Percentiles rank a stretch among this genome's conserved stretches.
These are phyloP conservation scores for Chamaea fasciata DNA, from an alignment of 2,113 vertebrate genomes.

Conservation along the genomic window DNA sequence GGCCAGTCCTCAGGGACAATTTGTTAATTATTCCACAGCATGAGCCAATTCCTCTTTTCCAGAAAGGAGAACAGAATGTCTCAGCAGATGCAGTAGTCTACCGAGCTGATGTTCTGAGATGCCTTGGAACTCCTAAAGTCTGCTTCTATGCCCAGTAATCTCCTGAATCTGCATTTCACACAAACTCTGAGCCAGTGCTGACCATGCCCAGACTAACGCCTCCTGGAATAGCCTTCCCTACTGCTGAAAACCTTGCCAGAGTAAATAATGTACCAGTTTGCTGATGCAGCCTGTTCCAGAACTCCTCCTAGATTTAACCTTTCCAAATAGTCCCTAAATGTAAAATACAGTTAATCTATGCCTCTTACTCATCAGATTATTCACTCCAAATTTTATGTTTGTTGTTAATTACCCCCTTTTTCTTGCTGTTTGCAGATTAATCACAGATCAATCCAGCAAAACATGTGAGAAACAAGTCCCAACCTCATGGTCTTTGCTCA, in stretches of 20 bases:
- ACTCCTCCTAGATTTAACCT: constrained; percentile 27
- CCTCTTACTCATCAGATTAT: not conserved
- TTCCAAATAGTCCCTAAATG: constrained; percentile 2
- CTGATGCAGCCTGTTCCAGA: constrained; percentile 51
- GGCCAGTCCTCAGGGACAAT: constrained; percentile 17
- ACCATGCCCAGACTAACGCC: constrained; percentile 48
- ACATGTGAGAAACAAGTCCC: not conserved
- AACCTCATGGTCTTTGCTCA: not conserved
- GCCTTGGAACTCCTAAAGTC: constrained; percentile 1
- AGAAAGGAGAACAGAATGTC: constrained; percentile 12
- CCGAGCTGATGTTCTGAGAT: not conserved
- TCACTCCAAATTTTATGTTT: not conserved
- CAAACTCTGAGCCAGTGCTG: constrained; percentile 31
- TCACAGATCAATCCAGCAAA: not conserved
- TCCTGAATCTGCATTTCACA: constrained; percentile 57
- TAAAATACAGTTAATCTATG: constrained; percentile 14
- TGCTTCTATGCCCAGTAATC: not conserved
- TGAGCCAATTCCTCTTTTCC: constrained; percentile 40
- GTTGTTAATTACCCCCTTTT: not conserved
- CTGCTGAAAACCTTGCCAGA: constrained; percentile 2
- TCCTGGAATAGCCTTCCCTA: constrained; percentile 30
- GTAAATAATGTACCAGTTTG: constrained; percentile 28
- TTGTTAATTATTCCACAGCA: constrained; percentile 54
- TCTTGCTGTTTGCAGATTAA: constrained; percentile 14
- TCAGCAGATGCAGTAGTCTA: constrained; percentile 12